Evolutionary conservation across 1,140 invertebrate species (phyloP), one percentile per base, ranked within the genome.

Genomic region (Diachasma alloeum): DNA sequence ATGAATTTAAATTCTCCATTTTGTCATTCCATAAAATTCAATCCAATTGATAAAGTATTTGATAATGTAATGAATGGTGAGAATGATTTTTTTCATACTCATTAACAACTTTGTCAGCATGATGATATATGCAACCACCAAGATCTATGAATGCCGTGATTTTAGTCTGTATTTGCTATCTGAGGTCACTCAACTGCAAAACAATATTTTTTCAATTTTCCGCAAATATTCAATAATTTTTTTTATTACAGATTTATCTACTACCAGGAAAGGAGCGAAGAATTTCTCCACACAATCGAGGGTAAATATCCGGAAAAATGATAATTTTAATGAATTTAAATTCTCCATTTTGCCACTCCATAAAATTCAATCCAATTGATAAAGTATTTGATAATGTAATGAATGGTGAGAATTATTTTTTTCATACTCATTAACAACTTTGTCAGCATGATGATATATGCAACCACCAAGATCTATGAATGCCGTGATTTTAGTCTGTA

Each of bases 401-500:
- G n/a, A n/a, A n/a, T n/a, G n/a, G n/a, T n/a, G n/a, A n/a, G n/a
- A n/a, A n/a, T n/a, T n/a, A 31, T 36, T 73, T 73, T 53, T 37
- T 73, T 53, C 0, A 31, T 2, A 6, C 6, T 31, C 2, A 31
- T 6, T 31, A 31, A 31, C 6, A 31, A 59, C 36, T 59, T 59
- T 59, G 22, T 72, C 17, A 31, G 6, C 17, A 36, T 72, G 63
- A 75, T 74, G 36, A 79, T 76, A 48, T 44, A 72, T 42, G 10
- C 68, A 24, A 79, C 73, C 75, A 79, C 75, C 75, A 75, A 79
- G 68, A 79, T 79, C 72, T n/a, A 71, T 79, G 75, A 77, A 19
- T 79, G 72, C 67, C 69, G 68, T 77, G 75, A 79, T 31, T 31
- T 75, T 79, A 74, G 19, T 56, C 44, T 22, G 68, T 76, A 75